phyloP scores from a whole-genome alignment of 2,888 invertebrate genomes.

The Himalopsyche tibetana region DNA sequence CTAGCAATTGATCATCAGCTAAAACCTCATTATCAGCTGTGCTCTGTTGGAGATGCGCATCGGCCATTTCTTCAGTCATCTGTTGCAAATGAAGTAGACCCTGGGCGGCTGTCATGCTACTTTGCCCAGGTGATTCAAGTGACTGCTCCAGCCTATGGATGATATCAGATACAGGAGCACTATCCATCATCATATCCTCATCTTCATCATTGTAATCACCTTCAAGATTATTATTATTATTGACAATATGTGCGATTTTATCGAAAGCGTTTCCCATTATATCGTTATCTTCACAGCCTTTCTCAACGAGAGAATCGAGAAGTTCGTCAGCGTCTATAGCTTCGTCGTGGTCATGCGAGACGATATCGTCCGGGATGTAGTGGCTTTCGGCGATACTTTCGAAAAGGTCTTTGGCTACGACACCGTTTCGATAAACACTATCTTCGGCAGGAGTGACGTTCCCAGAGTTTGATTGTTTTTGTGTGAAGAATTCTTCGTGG shows the following conservation, averaged over 20 bases:
- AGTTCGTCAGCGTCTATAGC: slow-evolving; percentile 73
- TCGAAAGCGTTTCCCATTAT: slow-evolving; percentile 74
- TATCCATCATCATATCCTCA: slow-evolving; percentile 73
- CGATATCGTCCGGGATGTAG: slow-evolving; percentile 73
- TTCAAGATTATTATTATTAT: slow-evolving; percentile 68
- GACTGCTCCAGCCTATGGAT: slow-evolving; percentile 81
- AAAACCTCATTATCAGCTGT: slow-evolving; percentile 11
- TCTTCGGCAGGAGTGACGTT: slow-evolving; percentile 65
- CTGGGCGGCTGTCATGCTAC: slow-evolving; percentile 68
- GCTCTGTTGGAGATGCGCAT: slow-evolving; percentile 45
- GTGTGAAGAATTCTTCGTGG: slow-evolving; percentile 71
- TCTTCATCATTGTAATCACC: slow-evolving; percentile 75
- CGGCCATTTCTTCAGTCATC: slow-evolving; percentile 67
- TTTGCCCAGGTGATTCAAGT: slow-evolving; percentile 70
- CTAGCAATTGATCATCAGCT: slow-evolving; percentile 34
- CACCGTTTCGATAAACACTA: slow-evolving; percentile 70
- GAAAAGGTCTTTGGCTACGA: slow-evolving; percentile 74
- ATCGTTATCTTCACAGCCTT: slow-evolving; percentile 80
- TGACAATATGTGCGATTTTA: slow-evolving; percentile 72
- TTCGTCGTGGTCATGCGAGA: slow-evolving; percentile 73
- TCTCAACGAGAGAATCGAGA: slow-evolving; percentile 79
- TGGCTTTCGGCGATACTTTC: slow-evolving; percentile 76
- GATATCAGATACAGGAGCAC: slow-evolving; percentile 78
- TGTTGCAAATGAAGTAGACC: slow-evolving; percentile 62
- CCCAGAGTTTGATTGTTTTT: slow-evolving; percentile 69